Evolutionary conservation across 2,888 invertebrate genomes (phyloP).

Genomic region (Ctenicera cuprea): DNA sequence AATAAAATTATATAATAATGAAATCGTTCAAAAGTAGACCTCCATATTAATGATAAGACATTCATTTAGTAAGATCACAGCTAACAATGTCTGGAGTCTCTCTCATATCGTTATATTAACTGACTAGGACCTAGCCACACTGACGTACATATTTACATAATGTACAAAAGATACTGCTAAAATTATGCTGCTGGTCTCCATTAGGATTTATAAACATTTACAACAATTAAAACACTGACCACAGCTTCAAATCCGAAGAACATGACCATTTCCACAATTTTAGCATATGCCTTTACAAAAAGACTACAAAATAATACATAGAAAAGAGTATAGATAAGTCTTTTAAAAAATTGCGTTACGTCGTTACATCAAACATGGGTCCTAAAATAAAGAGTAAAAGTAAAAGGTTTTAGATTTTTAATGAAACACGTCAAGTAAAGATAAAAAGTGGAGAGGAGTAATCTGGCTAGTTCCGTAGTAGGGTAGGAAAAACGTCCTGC

Average conservation of each 20-base stretch:
- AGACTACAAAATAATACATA: constrained; percentile 45
- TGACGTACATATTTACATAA: constrained; percentile 59
- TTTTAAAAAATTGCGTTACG: constrained; percentile 34
- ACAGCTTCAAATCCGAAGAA: constrained; percentile 14
- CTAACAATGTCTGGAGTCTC: constrained; percentile 70
- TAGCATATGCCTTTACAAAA: constrained; percentile 23
- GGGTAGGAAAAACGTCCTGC: constrained; percentile 43
- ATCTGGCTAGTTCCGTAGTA: constrained; percentile 52
- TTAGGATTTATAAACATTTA: constrained; percentile 25
- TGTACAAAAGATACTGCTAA: constrained; percentile 47
- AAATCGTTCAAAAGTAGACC: constrained; percentile 54
- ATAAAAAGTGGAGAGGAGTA: constrained; percentile 9
- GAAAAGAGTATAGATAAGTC: constrained; percentile 35
- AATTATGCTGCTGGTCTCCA: constrained; percentile 13
- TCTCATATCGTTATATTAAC: constrained; percentile 61
- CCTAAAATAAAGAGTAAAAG: constrained; percentile 6
- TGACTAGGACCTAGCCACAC: constrained; percentile 57
- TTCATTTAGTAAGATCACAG: constrained; percentile 69
- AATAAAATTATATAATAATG: constrained; percentile 42
- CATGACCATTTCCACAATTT: constrained; percentile 12
- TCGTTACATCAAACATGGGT: constrained; percentile 43
- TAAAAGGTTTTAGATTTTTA: constrained; percentile 17
- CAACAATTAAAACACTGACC: constrained; percentile 30
- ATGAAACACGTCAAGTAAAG: constrained; percentile 27
- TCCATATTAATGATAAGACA: constrained; percentile 58